Evolutionary conservation across 2,113 vertebrate species (phyloP).

Genomic region (Kryptolebias marmoratus): DNA sequence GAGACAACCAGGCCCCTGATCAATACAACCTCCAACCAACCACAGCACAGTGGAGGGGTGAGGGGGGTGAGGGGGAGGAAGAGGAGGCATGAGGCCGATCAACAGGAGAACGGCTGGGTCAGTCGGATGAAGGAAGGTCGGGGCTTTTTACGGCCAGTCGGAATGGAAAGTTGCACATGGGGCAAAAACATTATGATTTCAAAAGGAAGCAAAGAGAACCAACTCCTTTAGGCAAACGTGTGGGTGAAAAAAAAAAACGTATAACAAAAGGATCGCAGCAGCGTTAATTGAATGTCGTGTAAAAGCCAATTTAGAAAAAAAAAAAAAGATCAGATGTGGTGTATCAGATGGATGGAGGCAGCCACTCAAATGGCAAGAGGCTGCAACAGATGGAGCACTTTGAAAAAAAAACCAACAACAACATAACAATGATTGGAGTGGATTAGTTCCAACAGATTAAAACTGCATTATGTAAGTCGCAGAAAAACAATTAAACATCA

Average conservation of each 20-base stretch:
- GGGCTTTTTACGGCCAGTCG: constrained; percentile 10
- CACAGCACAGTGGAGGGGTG: constrained; percentile 44
- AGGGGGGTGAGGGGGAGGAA: constrained; percentile 9
- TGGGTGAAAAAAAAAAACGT: background rate
- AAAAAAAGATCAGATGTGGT: background rate
- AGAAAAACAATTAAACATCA: constrained; percentile 18
- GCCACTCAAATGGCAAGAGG: background rate
- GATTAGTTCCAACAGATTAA: constrained; percentile 3
- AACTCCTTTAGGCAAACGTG: background rate
- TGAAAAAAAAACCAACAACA: constrained; percentile 10
- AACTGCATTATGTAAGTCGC: background rate
- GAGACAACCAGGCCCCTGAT: constrained; percentile 75
- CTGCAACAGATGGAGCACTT: constrained; percentile 12
- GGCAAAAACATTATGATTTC: background rate
- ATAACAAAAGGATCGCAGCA: background rate
- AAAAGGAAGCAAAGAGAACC: constrained; percentile 3
- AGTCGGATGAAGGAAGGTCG: constrained; percentile 10
- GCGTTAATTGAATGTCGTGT: constrained; percentile 1
- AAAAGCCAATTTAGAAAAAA: background rate
- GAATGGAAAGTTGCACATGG: background rate
- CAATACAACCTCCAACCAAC: constrained; percentile 63
- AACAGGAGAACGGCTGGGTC: constrained; percentile 10
- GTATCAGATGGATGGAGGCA: constrained; percentile 4
- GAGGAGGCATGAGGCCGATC: background rate
- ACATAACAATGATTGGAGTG: background rate